Evolutionary conservation across 64 coral and sea anemone genomes (phyloP).

Genomic region (Stichodactyla mertensii): DNA sequence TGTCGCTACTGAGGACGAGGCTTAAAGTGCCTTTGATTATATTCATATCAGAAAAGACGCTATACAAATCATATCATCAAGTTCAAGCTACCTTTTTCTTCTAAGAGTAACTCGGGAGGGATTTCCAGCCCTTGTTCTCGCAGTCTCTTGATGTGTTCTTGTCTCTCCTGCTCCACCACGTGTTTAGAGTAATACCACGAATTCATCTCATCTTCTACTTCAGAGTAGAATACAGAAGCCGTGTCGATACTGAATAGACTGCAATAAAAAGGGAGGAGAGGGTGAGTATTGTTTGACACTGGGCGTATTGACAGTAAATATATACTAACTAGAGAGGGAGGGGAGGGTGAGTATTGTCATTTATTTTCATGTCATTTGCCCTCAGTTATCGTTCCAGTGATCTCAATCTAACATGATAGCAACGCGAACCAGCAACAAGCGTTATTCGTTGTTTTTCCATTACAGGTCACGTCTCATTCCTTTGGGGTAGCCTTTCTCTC

Average conservation of each 20-base stretch:
- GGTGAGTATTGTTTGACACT: background rate
- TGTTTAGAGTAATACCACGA: conserved; percentile 96
- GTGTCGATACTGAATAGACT: conserved; percentile 82
- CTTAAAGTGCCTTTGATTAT: too few species aligned
- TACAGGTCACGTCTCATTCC: too few species aligned
- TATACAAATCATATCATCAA: background rate
- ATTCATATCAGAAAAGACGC: too few species aligned
- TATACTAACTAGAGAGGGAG: too few species aligned
- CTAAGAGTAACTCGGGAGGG: conserved; percentile 40
- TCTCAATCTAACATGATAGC: too few species aligned
- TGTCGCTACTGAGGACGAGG: too few species aligned
- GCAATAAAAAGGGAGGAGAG: background rate
- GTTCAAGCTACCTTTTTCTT: conserved; percentile 46
- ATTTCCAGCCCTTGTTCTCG: conserved; percentile 51
- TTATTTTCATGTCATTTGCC: too few species aligned
- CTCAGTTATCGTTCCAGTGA: too few species aligned
- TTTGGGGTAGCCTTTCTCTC: too few species aligned
- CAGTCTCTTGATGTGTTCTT: conserved; percentile 53
- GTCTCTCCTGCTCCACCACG: conserved; percentile 63
- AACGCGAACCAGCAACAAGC: too few species aligned
- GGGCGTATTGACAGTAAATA: background rate
- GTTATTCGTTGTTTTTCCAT: too few species aligned
- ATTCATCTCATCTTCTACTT: conserved; percentile 67
- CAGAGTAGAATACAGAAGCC: conserved; percentile 50
- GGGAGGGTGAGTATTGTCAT: too few species aligned